A percentile compares a stretch with the other conserved stretches of the same genome.
Evolutionary conservation across 2,113 vertebrate genomes (phyloP).

Genomic region (Syngnathus typhle): DNA sequence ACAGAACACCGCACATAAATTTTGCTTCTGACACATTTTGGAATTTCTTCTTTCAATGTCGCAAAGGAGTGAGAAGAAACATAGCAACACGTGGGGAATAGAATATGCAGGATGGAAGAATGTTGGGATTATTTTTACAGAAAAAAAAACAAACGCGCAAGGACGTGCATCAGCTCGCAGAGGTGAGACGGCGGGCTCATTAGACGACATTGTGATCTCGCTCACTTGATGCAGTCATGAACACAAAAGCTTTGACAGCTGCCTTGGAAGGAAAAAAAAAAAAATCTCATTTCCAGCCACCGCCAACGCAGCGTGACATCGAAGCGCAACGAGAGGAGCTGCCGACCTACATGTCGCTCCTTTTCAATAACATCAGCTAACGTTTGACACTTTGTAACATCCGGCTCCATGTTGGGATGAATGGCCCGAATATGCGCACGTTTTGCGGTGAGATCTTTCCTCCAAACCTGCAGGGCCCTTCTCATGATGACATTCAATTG

Average conservation of each 20-base stretch:
- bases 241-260: background rate
- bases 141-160: background rate
- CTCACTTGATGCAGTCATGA: background rate
- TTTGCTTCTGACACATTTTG: no score
- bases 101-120: no score
- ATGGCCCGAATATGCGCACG: background rate
- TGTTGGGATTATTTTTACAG: no score
- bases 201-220: slow-evolving; percentile 29
- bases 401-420: background rate
- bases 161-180: background rate
- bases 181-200: slow-evolving; percentile 21
- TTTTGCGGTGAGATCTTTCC: background rate
- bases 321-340: background rate
- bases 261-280: background rate
- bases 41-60: no score
- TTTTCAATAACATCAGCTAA: slow-evolving; percentile 2
- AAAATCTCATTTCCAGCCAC: slow-evolving; percentile 1
- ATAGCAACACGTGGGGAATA: no score
- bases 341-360: slow-evolving; percentile 3
- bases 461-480: background rate
- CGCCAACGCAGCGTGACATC: background rate
- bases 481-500: slow-evolving; percentile 2
- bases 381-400: slow-evolving; percentile 3
- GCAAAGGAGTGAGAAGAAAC: no score
- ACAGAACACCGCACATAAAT: no score